phyloP scores from a whole-genome alignment of 92 coral and sea anemone species.

The Hydrozoanthus gracilis region DNA sequence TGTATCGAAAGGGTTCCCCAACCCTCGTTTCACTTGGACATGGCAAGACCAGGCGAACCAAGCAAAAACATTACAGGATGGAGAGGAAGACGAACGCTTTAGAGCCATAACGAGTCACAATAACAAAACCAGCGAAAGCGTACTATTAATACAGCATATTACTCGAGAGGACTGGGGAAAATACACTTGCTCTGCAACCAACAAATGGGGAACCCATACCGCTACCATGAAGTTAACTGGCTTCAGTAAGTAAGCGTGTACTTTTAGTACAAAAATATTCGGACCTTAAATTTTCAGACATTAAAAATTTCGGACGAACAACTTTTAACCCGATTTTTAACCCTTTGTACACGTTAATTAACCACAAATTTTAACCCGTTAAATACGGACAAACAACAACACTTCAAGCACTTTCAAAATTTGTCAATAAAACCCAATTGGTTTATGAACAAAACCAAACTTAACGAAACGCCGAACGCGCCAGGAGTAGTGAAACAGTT shows the following conservation, averaged over 20 bases:
- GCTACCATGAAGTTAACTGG: constrained; percentile 58
- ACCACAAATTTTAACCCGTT: too few relatives aligned
- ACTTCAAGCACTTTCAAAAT: too few relatives aligned
- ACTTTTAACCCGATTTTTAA: too few relatives aligned
- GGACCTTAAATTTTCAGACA: neutral
- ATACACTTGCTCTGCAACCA: constrained; percentile 70
- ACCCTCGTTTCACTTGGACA: constrained; percentile 78
- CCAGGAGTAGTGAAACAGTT: too few relatives aligned
- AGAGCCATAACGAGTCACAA: constrained; percentile 61
- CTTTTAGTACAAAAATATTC: neutral
- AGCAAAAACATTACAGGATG: constrained; percentile 61
- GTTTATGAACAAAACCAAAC: too few relatives aligned
- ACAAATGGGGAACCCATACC: constrained; percentile 51
- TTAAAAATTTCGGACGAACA: too few relatives aligned
- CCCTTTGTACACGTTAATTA: too few relatives aligned
- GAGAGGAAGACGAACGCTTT: constrained; percentile 69
- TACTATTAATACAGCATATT: constrained; percentile 69
- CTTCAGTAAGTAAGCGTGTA: constrained; percentile 70
- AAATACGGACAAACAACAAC: too few relatives aligned
- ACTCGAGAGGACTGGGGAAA: constrained; percentile 63
- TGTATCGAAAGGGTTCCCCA: constrained; percentile 80
- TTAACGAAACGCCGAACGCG: too few relatives aligned
- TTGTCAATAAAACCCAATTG: too few relatives aligned
- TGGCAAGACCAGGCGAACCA: constrained; percentile 66
- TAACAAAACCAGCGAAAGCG: constrained; percentile 73